Evolutionary conservation across 2,888 invertebrate genomes (phyloP).

Genomic region (Drosophila meridionalis): DNA sequence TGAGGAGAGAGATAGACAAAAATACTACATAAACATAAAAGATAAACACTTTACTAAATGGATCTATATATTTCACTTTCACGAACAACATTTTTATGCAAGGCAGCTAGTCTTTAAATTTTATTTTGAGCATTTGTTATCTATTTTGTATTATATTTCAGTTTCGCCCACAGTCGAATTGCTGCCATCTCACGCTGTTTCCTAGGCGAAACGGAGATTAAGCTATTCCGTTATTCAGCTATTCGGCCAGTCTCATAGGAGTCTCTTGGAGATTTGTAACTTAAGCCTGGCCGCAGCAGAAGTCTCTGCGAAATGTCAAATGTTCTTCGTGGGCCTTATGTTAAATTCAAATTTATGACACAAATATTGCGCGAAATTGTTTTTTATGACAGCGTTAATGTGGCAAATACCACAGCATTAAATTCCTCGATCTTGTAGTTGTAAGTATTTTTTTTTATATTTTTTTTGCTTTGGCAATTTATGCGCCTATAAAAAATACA

Average conservation of each 20-base stretch:
- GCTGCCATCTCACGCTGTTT: not conserved
- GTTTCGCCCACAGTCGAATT: not conserved
- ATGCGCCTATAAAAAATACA: slow-evolving; percentile 62
- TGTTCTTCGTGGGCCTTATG: slow-evolving; percentile 42
- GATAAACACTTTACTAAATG: too few species aligned
- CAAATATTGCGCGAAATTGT: slow-evolving; percentile 59
- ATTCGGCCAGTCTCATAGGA: slow-evolving; percentile 1
- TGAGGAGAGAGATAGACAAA: too few species aligned
- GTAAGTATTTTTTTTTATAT: not conserved
- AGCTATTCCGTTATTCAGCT: not conserved
- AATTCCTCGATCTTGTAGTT: slow-evolving; percentile 42
- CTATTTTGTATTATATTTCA: not conserved
- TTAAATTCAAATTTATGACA: slow-evolving; percentile 63
- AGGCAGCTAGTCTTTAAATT: too few species aligned
- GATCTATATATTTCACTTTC: too few species aligned
- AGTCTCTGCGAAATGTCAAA: slow-evolving; percentile 42
- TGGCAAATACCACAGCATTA: slow-evolving; percentile 55
- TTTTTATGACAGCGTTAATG: slow-evolving; percentile 68
- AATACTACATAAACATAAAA: too few species aligned
- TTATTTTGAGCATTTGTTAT: not conserved
- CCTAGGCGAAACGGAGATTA: slow-evolving; percentile 1
- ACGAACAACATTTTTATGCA: too few species aligned
- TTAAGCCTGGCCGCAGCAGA: slow-evolving; percentile 33
- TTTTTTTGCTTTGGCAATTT: slow-evolving; percentile 50
- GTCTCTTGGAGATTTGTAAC: slow-evolving; percentile 25